Percentiles rank a stretch among this genome's conserved stretches.
Evolutionary conservation across 2,797 vertebrate species (phyloP).

Genomic region (Gouania willdenowi): DNA sequence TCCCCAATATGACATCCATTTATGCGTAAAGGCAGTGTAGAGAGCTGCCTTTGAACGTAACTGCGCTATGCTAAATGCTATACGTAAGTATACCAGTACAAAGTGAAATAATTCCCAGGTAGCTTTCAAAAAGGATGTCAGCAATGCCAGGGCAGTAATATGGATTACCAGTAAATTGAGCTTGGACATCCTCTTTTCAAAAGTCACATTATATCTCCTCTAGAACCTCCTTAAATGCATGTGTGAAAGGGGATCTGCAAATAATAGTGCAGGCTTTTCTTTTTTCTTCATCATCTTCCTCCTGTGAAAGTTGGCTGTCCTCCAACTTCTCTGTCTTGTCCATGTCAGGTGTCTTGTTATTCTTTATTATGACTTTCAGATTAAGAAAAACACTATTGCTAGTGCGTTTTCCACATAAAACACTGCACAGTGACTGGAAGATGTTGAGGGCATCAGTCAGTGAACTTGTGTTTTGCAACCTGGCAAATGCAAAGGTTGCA

Average conservation of each 20-base stretch:
- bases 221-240: no score
- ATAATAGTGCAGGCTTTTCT: slow-evolving; percentile 4
- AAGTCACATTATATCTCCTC: no score
- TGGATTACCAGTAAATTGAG: no score
- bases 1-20: no score
- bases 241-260: slow-evolving; percentile 6
- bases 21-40: no score
- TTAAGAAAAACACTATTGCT: background rate
- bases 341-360: background rate
- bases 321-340: background rate
- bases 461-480: background rate
- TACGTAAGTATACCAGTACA: slow-evolving; percentile 18
- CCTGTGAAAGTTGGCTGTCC: background rate
- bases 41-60: no score
- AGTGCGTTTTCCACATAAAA: background rate
- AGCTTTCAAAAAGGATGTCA: slow-evolving; percentile 5
- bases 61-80: no score
- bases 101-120: slow-evolving; percentile 9
- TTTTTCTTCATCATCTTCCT: slow-evolving; percentile 2
- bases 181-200: background rate
- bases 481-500: slow-evolving; percentile 1
- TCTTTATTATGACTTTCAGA: background rate
- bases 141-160: slow-evolving; percentile 1
- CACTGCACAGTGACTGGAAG: background rate
- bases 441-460: background rate